A percentile compares a stretch with the other conserved stretches of the same genome.
Conservation (phyloP, 2,888 invertebrate species). For the Nyleta sp. region DNA sequence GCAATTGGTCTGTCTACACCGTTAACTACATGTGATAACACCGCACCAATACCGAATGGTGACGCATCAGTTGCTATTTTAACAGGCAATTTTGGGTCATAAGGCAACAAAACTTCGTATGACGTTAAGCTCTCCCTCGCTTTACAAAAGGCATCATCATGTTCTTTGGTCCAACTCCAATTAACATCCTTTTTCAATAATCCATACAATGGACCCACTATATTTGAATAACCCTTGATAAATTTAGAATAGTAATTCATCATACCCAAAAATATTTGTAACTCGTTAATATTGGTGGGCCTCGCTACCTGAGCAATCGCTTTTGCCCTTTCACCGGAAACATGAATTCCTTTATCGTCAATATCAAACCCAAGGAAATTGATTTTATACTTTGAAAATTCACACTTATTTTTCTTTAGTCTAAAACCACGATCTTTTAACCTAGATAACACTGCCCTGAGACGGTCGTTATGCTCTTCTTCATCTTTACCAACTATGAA, state of each 20-base stretch:
- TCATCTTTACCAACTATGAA: conserved; percentile 68
- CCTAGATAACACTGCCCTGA: conserved; percentile 68
- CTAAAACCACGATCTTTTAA: conserved; percentile 69
- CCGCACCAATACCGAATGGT: conserved; percentile 70
- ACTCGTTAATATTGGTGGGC: conserved; percentile 21
- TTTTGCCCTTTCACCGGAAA: conserved; percentile 39
- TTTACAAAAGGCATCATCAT: conserved; percentile 8
- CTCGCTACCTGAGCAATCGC: conserved; percentile 37
- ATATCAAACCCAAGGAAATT: conserved; percentile 73
- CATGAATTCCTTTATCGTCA: conserved; percentile 51
- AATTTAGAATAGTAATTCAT: conserved; percentile 36
- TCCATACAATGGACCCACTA: conserved; percentile 17
- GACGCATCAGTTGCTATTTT: conserved; percentile 58
- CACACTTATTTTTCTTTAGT: conserved; percentile 71
- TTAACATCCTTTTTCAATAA: neutral
- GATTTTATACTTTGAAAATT: conserved; percentile 60
- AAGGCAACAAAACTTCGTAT: conserved; percentile 41
- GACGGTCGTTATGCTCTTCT: conserved; percentile 68
- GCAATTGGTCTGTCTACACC: conserved; percentile 70
- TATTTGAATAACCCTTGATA: conserved; percentile 7
- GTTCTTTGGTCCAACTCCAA: conserved; percentile 13
- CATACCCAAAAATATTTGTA: conserved; percentile 34
- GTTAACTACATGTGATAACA: conserved; percentile 70
- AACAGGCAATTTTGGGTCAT: conserved; percentile 42
- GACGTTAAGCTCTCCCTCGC: conserved; percentile 23